Percentiles rank a stretch among this genome's conserved stretches.
These are phyloP conservation scores for Peribatodes rhomboidaria DNA, from an alignment of 2,888 invertebrate species.

Conservation along the genomic window DNA sequence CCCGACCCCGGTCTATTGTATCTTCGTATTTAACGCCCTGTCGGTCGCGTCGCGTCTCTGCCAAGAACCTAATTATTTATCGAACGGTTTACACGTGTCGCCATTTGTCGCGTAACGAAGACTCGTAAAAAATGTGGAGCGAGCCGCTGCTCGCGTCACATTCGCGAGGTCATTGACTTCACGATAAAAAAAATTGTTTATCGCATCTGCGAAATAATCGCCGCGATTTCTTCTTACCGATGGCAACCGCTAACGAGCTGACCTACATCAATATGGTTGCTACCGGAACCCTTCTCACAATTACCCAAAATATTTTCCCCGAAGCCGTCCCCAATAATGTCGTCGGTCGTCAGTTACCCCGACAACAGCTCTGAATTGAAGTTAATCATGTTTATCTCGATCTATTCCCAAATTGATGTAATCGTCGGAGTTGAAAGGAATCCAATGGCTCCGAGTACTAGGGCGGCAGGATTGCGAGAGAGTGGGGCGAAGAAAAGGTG, in stretches of 20 bases:
- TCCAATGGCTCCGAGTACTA: constrained; percentile 42
- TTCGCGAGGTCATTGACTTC: constrained; percentile 70
- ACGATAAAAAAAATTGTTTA: constrained; percentile 67
- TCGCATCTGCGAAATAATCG: constrained; percentile 49
- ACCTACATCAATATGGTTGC: constrained; percentile 47
- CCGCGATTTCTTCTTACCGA: constrained; percentile 40
- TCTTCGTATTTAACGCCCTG: constrained; percentile 8
- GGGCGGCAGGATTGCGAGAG: constrained; percentile 35
- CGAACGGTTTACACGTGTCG: constrained; percentile 56
- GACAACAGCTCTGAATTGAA: constrained; percentile 23
- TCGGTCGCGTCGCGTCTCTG: constrained; percentile 27
- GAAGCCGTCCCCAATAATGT: constrained; percentile 9
- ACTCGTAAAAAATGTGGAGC: constrained; percentile 62
- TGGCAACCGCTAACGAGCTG: constrained; percentile 38
- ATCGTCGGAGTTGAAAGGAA: constrained; percentile 39
- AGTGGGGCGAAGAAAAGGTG: constrained; percentile 38
- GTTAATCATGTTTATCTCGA: constrained; percentile 20
- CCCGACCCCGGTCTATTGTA: constrained; percentile 1
- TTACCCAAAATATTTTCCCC: constrained; percentile 11
- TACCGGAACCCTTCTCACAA: constrained; percentile 25
- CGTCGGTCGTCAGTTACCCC: constrained; percentile 5
- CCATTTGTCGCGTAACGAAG: constrained; percentile 54
- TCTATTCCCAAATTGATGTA: constrained; percentile 18
- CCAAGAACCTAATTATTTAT: constrained; percentile 44
- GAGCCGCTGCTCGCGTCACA: constrained; percentile 50